phyloP scores from a whole-genome alignment of 2,797 vertebrate species.

The Semaprochilodus insignis region DNA sequence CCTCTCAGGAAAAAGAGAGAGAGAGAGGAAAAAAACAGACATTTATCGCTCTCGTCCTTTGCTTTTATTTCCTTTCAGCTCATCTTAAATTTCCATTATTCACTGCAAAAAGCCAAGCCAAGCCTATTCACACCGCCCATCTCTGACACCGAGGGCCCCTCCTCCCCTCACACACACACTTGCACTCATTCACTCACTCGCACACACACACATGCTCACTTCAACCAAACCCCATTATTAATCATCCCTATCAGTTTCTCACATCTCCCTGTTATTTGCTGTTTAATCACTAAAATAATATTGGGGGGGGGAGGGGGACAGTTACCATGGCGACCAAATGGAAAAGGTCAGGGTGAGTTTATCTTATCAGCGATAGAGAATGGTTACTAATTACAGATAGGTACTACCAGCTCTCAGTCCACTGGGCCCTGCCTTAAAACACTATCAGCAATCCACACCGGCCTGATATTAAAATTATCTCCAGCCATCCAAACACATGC shows the following conservation, averaged over 20 bases:
- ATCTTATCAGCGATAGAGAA: conserved; percentile 87
- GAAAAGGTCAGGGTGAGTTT: conserved; percentile 85
- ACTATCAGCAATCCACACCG: conserved; percentile 83
- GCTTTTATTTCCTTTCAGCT: conserved; percentile 78
- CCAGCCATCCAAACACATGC: conserved; percentile 67
- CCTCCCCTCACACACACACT: conserved; percentile 45
- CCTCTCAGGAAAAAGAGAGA: conserved; percentile 55
- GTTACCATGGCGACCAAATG: conserved; percentile 80
- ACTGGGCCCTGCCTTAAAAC: conserved; percentile 79
- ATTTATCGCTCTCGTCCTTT: conserved; percentile 71
- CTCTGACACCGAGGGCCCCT: conserved; percentile 69
- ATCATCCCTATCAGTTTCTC: conserved; percentile 81
- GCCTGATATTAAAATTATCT: conserved; percentile 84
- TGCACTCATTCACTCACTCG: conserved; percentile 33
- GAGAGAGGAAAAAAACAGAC: conserved; percentile 59
- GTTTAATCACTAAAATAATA: conserved; percentile 89
- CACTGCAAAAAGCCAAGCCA: conserved; percentile 75
- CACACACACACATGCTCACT: conserved; percentile 51
- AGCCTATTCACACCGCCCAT: conserved; percentile 72
- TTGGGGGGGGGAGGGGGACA: conserved; percentile 71
- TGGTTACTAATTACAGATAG: conserved; percentile 89
- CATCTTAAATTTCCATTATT: conserved; percentile 83
- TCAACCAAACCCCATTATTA: conserved; percentile 80
- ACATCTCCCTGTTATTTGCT: conserved; percentile 82
- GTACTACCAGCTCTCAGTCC: conserved; percentile 76